Evolutionary conservation across 2,888 invertebrate genomes (phyloP).

Genomic region (Polymixis lichenea): DNA sequence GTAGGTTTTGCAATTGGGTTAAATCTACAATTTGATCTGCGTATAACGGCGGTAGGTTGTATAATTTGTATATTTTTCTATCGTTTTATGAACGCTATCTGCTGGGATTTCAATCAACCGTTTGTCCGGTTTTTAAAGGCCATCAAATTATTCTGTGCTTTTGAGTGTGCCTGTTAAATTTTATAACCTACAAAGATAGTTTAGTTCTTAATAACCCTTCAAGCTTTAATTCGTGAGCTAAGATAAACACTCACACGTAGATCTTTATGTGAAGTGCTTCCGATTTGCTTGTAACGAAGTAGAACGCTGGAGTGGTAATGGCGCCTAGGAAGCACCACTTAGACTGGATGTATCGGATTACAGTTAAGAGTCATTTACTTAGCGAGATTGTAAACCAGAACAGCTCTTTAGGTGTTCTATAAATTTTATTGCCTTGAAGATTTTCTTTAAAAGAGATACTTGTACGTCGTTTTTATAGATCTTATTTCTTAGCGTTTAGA

Average conservation of each 20-base stretch:
- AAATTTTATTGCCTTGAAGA: conserved; percentile 14
- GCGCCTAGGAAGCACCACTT: conserved; percentile 24
- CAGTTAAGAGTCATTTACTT: conserved; percentile 35
- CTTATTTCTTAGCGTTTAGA: background rate
- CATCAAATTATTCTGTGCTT: background rate
- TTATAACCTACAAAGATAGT: background rate
- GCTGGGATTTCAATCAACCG: background rate
- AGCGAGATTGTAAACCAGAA: conserved; percentile 17
- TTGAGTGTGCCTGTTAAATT: background rate
- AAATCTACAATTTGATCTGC: background rate
- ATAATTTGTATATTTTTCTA: background rate
- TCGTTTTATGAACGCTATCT: background rate
- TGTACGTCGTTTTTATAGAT: background rate
- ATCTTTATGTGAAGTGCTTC: conserved; percentile 19
- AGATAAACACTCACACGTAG: conserved; percentile 2
- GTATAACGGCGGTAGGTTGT: too few relatives aligned
- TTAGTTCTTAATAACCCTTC: background rate
- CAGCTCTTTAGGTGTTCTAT: conserved; percentile 9
- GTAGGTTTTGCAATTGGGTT: background rate
- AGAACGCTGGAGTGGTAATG: conserved; percentile 19
- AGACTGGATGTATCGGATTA: conserved; percentile 34
- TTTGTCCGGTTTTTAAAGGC: background rate
- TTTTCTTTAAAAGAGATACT: background rate
- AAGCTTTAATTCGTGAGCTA: background rate
- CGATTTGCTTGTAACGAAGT: conserved; percentile 27